phyloP scores from a whole-genome alignment of 1,140 invertebrate genomes.

The Hormaphis cornu region DNA sequence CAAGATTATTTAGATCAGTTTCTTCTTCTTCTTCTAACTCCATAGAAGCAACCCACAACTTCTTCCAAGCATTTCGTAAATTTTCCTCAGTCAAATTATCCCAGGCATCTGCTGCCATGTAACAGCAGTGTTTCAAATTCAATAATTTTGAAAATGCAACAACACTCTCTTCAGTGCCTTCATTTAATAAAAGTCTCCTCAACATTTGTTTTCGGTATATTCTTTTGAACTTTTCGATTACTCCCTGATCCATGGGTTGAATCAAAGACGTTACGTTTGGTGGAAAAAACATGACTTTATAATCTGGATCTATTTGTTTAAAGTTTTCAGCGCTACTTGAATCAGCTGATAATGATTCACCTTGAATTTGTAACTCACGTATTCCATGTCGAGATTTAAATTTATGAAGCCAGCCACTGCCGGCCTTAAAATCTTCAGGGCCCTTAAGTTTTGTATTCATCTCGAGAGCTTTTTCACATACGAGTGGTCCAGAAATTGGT shows the following conservation, averaged over 20 bases:
- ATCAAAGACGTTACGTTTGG: too few species aligned
- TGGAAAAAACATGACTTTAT: too few species aligned
- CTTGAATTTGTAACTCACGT: slow-evolving; percentile 39
- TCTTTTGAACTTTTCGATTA: too few species aligned
- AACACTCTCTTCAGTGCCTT: too few species aligned
- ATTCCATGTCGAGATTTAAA: slow-evolving; percentile 42
- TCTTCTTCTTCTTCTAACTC: slow-evolving; percentile 5
- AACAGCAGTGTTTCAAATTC: too few species aligned
- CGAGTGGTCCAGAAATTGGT: too few species aligned
- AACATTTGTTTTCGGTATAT: too few species aligned
- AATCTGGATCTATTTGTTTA: too few species aligned
- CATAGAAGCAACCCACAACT: slow-evolving; percentile 22
- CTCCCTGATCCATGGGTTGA: too few species aligned
- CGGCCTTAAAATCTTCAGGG: slow-evolving; percentile 35
- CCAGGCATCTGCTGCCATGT: too few species aligned
- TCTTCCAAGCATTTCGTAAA: background rate
- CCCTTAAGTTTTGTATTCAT: slow-evolving; percentile 34
- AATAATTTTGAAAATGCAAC: too few species aligned
- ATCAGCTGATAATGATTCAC: slow-evolving; percentile 40
- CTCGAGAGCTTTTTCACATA: slow-evolving; percentile 34
- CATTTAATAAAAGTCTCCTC: too few species aligned
- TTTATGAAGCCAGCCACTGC: slow-evolving; percentile 41
- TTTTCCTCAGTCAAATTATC: background rate
- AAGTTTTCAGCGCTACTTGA: slow-evolving; percentile 32
- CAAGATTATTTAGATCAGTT: background rate